A percentile compares a stretch with the other conserved stretches of the same genome.
Evolutionary conservation across 2,888 invertebrate species (phyloP).

Genomic region (Byasa hedistus): DNA sequence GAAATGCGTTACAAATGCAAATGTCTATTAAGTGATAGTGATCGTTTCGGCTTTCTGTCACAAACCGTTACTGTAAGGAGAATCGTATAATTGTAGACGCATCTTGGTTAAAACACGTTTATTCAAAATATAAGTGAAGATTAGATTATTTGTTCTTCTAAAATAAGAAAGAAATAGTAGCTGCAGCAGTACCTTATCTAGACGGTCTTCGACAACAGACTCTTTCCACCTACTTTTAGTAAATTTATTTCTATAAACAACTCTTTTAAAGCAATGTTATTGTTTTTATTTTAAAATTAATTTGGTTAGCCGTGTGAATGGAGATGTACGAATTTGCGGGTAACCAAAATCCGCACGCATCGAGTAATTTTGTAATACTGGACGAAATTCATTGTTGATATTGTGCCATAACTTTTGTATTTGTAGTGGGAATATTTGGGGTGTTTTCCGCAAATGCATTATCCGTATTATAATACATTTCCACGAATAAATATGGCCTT

Average conservation of each 20-base stretch:
- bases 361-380: conserved; percentile 26
- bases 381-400: conserved; percentile 23
- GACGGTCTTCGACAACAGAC: too few species aligned
- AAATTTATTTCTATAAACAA: too few species aligned
- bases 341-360: conserved; percentile 8
- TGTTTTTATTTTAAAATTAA: conserved; percentile 9
- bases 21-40: conserved; percentile 19
- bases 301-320: conserved; percentile 11
- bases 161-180: too few species aligned
- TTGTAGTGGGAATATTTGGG: conserved; percentile 16
- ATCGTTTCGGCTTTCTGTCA: conserved; percentile 3
- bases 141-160: too few species aligned
- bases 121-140: neutral
- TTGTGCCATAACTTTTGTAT: conserved; percentile 24
- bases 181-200: too few species aligned
- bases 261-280: neutral
- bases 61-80: too few species aligned
- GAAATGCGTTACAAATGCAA: conserved; percentile 20
- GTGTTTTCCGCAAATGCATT: conserved; percentile 19
- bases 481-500: conserved; percentile 1
- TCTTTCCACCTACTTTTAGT: too few species aligned
- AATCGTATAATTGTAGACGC: neutral
- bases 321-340: conserved; percentile 19
- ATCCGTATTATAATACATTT: conserved; percentile 17
- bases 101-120: neutral